Base-by-base conservation (phyloP, 2,113 vertebrate genomes). In the Thymallus thymallus region DNA sequence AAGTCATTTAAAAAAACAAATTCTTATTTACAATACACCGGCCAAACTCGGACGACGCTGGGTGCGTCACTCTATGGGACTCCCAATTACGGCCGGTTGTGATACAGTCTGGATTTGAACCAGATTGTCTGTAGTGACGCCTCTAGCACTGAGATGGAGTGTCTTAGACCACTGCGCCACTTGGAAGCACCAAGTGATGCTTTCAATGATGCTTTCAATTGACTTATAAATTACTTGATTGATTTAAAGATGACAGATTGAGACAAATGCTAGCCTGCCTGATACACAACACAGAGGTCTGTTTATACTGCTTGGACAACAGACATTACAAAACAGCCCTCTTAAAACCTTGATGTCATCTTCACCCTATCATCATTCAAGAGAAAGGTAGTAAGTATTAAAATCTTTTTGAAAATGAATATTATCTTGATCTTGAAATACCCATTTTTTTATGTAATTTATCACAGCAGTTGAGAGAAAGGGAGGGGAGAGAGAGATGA, bases 121-220 rank as follows among this genome's bases (percentile, higher is more conserved):
- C n/a, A n/a, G n/a, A n/a, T n/a, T n/a, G n/a, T n/a, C n/a, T n/a
- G n/a, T n/a, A n/a, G n/a, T n/a, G n/a, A n/a, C n/a, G n/a, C n/a
- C n/a, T n/a, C n/a, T n/a, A n/a, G n/a, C n/a, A n/a, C n/a, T n/a
- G n/a, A n/a, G n/a, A n/a, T n/a, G n/a, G n/a, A n/a, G n/a, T n/a
- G n/a, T n/a, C n/a, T n/a, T n/a, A n/a, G n/a, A n/a, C n/a, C n/a
- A n/a, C n/a, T n/a, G n/a, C n/a, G n/a, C n/a, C n/a, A n/a, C n/a
- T n/a, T n/a, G n/a, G n/a, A n/a, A n/a, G n/a, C n/a, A n/a, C n/a
- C n/a, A n/a, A n/a, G n/a, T n/a, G n/a, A n/a, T n/a, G n/a, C n/a
- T n/a, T n/a, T n/a, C n/a, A n/a, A 55, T 66, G 51, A 74, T 61
- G 23, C 26, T 45, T 23, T 63, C 71, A 18, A 77, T 62, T 20